Conservation (phyloP, 2,797 vertebrate genomes). For the Falco columbarius region DNA sequence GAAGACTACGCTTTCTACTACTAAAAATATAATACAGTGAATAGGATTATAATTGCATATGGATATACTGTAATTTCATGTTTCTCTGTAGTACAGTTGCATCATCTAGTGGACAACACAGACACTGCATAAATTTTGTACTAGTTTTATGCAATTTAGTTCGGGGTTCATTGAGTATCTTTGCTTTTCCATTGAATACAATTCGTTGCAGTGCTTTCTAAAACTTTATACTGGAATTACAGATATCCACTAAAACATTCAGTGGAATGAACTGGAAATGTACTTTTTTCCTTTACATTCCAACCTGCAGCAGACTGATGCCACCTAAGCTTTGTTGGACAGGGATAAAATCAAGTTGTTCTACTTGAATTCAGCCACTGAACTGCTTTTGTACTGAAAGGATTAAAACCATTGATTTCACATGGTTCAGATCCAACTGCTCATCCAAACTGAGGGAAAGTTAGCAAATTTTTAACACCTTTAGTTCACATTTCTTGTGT, state of each 20-base stretch:
- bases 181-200: not conserved
- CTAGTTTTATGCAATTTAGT: not conserved
- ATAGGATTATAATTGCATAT: not conserved
- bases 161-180: not conserved
- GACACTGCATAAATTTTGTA: not conserved
- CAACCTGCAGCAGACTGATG: not conserved
- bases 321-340: not conserved
- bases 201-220: not conserved
- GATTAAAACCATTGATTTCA: not conserved
- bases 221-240: not conserved
- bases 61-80: not conserved
- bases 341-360: not conserved
- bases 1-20: not conserved
- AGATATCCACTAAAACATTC: not conserved
- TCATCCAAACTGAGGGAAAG: not conserved
- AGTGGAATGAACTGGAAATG: not conserved
- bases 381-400: not conserved
- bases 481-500: not conserved
- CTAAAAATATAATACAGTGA: not conserved
- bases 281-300: not conserved
- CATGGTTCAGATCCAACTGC: not conserved
- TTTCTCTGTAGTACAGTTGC: conserved; percentile 24
- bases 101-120: conserved; percentile 55
- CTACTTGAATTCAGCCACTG: not conserved
- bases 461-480: not conserved